Evolutionary conservation across 2,797 vertebrate species (phyloP).

Genomic region (Tangara arthus): DNA sequence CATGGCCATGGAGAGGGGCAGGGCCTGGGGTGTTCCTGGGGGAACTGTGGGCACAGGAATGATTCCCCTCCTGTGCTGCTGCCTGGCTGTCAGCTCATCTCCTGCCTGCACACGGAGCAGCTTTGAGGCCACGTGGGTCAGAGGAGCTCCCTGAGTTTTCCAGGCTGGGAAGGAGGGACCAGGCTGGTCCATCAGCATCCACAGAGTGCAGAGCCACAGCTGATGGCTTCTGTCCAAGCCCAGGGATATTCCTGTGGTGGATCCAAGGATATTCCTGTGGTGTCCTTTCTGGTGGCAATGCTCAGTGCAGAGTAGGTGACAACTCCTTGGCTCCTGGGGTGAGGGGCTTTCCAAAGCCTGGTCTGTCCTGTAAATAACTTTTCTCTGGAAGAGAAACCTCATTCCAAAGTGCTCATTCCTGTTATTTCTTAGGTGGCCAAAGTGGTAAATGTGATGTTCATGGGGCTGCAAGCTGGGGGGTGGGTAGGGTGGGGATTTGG

Average conservation of each 20-base stretch:
- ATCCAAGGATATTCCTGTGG: not conserved
- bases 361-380: not conserved
- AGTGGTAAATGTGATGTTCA: not conserved
- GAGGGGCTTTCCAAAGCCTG: constrained; percentile 31
- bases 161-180: not conserved
- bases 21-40: not conserved
- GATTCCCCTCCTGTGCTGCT: not conserved
- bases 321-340: constrained; percentile 19
- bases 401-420: constrained; percentile 28
- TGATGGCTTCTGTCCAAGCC: not conserved
- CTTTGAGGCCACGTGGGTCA: not conserved
- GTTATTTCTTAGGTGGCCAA: not conserved
- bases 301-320: not conserved
- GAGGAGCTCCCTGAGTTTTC: not conserved
- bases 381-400: not conserved
- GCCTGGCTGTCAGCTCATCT: not conserved
- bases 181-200: not conserved
- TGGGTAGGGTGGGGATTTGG: not conserved
- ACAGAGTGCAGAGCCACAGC: not conserved
- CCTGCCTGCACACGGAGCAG: not conserved
- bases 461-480: not conserved
- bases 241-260: not conserved
- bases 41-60: not conserved
- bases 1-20: not conserved
- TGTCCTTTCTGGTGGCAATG: not conserved